phyloP scores from a whole-genome alignment of 2,888 invertebrate genomes.

The Clanis bilineata region DNA sequence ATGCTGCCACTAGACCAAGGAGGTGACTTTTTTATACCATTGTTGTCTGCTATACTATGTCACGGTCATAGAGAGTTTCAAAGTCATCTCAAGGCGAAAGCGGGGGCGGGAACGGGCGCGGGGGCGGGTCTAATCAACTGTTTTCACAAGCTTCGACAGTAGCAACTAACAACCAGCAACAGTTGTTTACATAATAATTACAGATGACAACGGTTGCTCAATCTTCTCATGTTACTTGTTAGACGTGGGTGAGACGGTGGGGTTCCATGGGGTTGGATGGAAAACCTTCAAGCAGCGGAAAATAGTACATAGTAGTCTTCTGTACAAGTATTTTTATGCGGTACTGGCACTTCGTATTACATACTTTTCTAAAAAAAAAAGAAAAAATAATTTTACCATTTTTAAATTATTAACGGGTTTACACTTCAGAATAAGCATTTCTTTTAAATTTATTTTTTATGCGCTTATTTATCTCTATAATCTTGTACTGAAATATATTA shows the following conservation, averaged over 20 bases:
- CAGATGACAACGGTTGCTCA: conserved; percentile 3
- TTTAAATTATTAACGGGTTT: too few species aligned
- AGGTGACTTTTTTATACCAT: too few species aligned
- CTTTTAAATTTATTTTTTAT: too few species aligned
- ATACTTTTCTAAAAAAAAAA: too few species aligned
- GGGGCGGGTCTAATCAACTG: not conserved
- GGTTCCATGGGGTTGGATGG: not conserved
- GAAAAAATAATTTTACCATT: too few species aligned
- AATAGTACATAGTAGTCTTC: too few species aligned
- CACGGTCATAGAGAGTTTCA: conserved; percentile 7
- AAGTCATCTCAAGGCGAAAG: not conserved
- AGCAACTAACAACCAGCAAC: not conserved
- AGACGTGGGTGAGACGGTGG: conserved; percentile 6
- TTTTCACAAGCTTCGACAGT: not conserved
- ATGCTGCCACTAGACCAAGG: too few species aligned
- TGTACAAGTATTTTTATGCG: too few species aligned
- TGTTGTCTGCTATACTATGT: not conserved
- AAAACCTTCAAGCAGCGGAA: not conserved
- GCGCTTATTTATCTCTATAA: too few species aligned
- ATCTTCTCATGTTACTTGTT: conserved; percentile 7
- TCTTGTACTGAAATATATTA: too few species aligned
- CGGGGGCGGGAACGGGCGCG: not conserved
- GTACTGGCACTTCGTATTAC: too few species aligned
- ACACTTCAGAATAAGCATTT: too few species aligned
- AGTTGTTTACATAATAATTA: conserved; percentile 9